Percentiles rank a stretch among this genome's conserved stretches.
Evolutionary conservation across 2,797 vertebrate species (phyloP).

Genomic region (Toxotes lorentzi): DNA sequence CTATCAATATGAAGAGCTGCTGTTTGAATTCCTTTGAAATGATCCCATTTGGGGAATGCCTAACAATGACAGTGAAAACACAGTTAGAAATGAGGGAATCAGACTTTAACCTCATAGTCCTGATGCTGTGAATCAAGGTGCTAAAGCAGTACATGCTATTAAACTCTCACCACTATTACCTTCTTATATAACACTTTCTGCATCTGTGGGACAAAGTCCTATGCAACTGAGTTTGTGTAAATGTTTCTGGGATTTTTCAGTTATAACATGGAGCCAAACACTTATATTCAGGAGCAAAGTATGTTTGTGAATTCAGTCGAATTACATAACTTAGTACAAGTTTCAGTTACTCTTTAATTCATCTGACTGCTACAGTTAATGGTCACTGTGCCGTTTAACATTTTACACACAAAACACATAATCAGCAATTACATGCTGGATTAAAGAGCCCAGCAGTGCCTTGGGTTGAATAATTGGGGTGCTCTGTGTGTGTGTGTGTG

Average conservation of each 20-base stretch:
- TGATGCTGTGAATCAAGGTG: not conserved
- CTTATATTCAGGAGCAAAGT: not conserved
- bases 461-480: not conserved
- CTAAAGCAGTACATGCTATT: too few relatives aligned
- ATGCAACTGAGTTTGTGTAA: not conserved
- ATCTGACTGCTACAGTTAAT: not conserved
- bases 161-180: not conserved
- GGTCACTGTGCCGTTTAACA: not conserved
- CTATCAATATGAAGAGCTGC: slow-evolving; percentile 21
- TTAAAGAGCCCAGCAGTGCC: not conserved
- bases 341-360: not conserved
- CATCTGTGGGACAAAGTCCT: not conserved
- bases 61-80: slow-evolving; percentile 1
- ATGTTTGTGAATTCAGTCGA: not conserved
- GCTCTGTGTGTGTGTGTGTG: not conserved
- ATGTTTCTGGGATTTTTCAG: not conserved
- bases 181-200: not conserved
- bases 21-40: slow-evolving; percentile 28
- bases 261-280: too few relatives aligned
- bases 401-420: not conserved
- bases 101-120: not conserved
- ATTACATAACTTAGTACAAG: not conserved
- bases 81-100: not conserved
- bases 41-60: slow-evolving; percentile 19
- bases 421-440: not conserved